A percentile compares a stretch with the other conserved stretches of the same genome.
These are phyloP conservation scores for Catharus ustulatus DNA, from an alignment of 2,797 vertebrate species.

Conservation along the genomic window DNA sequence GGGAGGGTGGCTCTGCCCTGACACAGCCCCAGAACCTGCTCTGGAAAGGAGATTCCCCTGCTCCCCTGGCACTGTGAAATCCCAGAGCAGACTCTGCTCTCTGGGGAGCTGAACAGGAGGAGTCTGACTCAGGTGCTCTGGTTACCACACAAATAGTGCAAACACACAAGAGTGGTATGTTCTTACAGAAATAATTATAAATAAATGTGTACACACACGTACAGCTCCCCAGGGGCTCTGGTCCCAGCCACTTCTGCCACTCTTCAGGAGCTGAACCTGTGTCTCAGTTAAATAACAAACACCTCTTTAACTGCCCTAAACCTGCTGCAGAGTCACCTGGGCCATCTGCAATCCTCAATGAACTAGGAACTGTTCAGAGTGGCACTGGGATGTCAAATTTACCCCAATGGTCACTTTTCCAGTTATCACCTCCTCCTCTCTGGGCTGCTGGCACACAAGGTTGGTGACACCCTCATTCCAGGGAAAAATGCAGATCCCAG, in stretches of 20 bases:
- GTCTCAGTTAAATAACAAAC: not conserved
- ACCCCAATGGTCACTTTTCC: not conserved
- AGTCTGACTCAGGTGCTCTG: not conserved
- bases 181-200: not conserved
- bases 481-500: not conserved
- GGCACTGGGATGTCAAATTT: too few relatives aligned
- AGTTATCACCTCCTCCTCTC: not conserved
- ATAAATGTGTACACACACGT: not conserved
- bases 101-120: not conserved
- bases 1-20: not conserved
- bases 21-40: not conserved
- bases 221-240: not conserved
- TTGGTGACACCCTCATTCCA: not conserved
- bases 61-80: not conserved
- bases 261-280: not conserved
- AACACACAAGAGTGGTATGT: too few relatives aligned
- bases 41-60: not conserved
- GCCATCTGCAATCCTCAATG: not conserved
- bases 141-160: rapidly evolving
- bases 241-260: not conserved
- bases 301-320: not conserved
- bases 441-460: not conserved
- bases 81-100: not conserved
- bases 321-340: not conserved
- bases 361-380: not conserved